Conservation (phyloP, 2,888 invertebrate species). For the Leistus spinibarbis region DNA sequence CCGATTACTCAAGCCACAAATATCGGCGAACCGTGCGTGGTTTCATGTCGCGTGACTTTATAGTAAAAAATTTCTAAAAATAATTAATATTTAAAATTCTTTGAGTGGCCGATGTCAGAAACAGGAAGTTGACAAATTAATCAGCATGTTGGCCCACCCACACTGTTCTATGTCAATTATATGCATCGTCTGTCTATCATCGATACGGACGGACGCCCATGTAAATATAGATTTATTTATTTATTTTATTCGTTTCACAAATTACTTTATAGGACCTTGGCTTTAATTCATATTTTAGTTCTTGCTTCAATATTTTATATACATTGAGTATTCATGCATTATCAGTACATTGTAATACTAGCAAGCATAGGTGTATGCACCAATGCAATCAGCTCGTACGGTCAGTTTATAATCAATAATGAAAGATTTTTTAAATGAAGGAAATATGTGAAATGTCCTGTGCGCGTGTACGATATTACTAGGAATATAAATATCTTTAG, state of each 20-base stretch:
- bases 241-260: not conserved
- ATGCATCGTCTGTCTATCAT: not conserved
- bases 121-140: constrained; percentile 28
- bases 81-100: constrained; percentile 34
- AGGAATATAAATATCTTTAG: too few relatives aligned
- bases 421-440: too few relatives aligned
- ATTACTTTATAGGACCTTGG: not conserved
- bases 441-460: too few relatives aligned
- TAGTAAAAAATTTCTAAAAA: constrained; percentile 26
- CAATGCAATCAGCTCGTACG: too few relatives aligned
- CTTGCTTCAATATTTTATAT: not conserved
- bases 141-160: constrained; percentile 22
- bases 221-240: not conserved
- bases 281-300: not conserved
- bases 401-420: too few relatives aligned
- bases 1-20: constrained; percentile 3
- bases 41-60: not conserved
- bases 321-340: not conserved
- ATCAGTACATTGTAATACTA: too few relatives aligned
- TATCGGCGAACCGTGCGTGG: not conserved
- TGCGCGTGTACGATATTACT: too few relatives aligned
- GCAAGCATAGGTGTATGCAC: too few relatives aligned
- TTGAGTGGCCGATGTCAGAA: constrained; percentile 12
- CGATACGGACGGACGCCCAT: not conserved
- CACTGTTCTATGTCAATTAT: constrained; percentile 18